phyloP scores from a whole-genome alignment of 1,140 invertebrate species.

The Lordiphosa stackelbergi region DNA sequence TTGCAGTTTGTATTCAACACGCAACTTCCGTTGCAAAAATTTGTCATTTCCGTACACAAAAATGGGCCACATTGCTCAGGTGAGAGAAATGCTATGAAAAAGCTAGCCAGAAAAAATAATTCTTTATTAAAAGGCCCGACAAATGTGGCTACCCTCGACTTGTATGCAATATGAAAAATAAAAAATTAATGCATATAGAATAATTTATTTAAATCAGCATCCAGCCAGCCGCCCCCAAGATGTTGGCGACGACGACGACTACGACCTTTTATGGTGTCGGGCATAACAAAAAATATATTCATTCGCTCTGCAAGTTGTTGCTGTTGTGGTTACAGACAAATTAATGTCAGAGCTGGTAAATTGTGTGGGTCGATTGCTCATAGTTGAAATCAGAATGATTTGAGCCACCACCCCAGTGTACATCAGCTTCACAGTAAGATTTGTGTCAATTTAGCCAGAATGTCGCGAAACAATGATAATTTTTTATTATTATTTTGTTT shows the following conservation, averaged over 20 bases:
- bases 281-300: constrained; percentile 37
- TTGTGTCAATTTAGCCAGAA: constrained; percentile 16
- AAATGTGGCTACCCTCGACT: constrained; percentile 5
- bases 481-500: constrained; percentile 23
- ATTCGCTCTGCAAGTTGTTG: constrained; percentile 27
- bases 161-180: constrained; percentile 38
- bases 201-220: constrained; percentile 74
- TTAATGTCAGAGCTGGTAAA: constrained; percentile 35
- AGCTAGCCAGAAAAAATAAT: constrained; percentile 37
- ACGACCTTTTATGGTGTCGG: constrained; percentile 63
- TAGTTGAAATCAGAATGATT: constrained; percentile 13
- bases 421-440: constrained; percentile 2
- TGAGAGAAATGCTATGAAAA: constrained; percentile 21
- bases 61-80: constrained; percentile 1
- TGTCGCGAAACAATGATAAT: constrained; percentile 37
- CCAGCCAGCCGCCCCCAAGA: constrained; percentile 56
- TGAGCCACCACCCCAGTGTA: too few species aligned
- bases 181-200: constrained; percentile 68
- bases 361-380: constrained; percentile 33
- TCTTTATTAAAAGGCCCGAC: constrained; percentile 22
- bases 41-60: constrained; percentile 60
- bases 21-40: constrained; percentile 67
- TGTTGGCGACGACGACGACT: constrained; percentile 27
- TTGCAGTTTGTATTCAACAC: constrained; percentile 33
- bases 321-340: constrained; percentile 22